phyloP scores from a whole-genome alignment of 2,797 vertebrate species.

The Microctenopoma steveboyesi region DNA sequence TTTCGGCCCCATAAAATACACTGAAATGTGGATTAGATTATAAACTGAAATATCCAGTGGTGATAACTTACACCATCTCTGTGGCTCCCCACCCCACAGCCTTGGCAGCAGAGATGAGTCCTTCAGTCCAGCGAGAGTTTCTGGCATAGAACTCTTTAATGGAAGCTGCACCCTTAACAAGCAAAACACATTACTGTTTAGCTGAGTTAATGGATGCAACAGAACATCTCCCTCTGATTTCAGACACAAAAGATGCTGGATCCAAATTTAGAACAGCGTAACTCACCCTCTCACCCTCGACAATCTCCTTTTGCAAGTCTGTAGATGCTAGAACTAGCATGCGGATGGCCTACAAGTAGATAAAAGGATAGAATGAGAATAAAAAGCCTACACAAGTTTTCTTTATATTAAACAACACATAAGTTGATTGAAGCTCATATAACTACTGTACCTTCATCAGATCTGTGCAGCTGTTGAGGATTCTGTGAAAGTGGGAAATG shows the following conservation, averaged over 20 bases:
- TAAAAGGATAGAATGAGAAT: neutral
- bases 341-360: conserved; percentile 88
- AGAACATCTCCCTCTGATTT: conserved; percentile 3
- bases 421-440: neutral
- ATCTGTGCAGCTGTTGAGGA: conserved; percentile 93
- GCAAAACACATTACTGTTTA: conserved; percentile 30
- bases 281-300: conserved; percentile 92
- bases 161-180: conserved; percentile 90
- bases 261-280: conserved; percentile 28
- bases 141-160: conserved; percentile 96
- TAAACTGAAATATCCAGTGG: neutral
- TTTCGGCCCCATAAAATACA: neutral
- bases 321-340: conserved; percentile 91
- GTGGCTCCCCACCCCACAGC: conserved; percentile 99
- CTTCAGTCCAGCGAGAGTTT: conserved; percentile 98
- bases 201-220: conserved; percentile 18
- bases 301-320: conserved; percentile 95
- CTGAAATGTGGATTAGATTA: neutral
- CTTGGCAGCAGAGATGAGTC: conserved; percentile 97
- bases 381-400: neutral
- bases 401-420: neutral
- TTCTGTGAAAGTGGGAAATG: conserved; percentile 79
- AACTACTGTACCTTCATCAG: conserved; percentile 94
- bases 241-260: conserved; percentile 24
- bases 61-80: conserved; percentile 92